Evolutionary conservation across 2,888 invertebrate genomes (phyloP).

Genomic region (Buathra laborator): DNA sequence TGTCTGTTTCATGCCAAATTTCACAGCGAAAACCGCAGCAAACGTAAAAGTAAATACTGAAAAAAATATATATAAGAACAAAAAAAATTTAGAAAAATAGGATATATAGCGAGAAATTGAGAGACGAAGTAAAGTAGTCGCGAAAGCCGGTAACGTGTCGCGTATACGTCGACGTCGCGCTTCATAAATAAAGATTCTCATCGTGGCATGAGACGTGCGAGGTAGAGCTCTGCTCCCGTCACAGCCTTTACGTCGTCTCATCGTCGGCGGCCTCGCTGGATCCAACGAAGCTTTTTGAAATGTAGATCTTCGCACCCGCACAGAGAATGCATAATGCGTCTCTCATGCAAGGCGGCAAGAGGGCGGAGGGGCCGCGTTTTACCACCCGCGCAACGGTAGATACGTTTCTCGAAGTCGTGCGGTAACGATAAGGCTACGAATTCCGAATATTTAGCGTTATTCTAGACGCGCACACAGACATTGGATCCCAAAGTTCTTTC

Average conservation of each 20-base stretch:
- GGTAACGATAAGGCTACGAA: slow-evolving; percentile 10
- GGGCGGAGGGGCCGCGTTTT: slow-evolving; percentile 2
- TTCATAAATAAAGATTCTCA: slow-evolving; percentile 80
- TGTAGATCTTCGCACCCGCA: slow-evolving; percentile 73
- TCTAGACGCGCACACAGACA: not conserved
- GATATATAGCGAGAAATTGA: slow-evolving; percentile 45
- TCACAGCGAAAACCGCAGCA: not conserved
- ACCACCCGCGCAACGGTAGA: slow-evolving; percentile 21
- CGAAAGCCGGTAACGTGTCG: slow-evolving; percentile 71
- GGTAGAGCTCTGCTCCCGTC: slow-evolving; percentile 49
- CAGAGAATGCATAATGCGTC: slow-evolving; percentile 77
- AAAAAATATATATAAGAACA: not conserved
- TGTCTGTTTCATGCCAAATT: not conserved
- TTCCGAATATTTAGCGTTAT: not conserved
- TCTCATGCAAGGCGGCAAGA: not conserved
- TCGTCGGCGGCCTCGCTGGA: slow-evolving; percentile 63
- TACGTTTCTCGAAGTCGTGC: slow-evolving; percentile 16
- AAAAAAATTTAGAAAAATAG: slow-evolving; percentile 4
- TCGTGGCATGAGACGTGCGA: slow-evolving; percentile 62
- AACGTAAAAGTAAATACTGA: slow-evolving; percentile 24
- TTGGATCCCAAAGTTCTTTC: not conserved
- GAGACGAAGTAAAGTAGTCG: slow-evolving; percentile 65
- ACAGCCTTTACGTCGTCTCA: slow-evolving; percentile 55
- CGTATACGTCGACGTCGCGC: slow-evolving; percentile 67
- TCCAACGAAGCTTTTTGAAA: slow-evolving; percentile 77